Evolutionary conservation across 2,888 invertebrate genomes (phyloP), one percentile per base, ranked within the genome.

Genomic region (Rosalia funebris): DNA sequence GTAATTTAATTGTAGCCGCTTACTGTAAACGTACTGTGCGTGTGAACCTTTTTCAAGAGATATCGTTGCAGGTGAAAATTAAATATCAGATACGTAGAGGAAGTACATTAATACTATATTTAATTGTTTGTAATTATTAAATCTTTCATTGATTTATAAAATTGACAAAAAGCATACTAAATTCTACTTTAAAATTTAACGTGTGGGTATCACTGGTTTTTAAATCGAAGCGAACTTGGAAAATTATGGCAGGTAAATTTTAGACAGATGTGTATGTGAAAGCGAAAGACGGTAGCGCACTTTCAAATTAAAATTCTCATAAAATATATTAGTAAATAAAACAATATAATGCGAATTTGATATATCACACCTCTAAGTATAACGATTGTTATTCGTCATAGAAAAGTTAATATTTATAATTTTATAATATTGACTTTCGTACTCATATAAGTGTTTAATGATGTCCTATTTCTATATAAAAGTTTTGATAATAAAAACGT

Each of bases 271-370:
- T 57, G 60, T 45, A 52, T 60, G 53, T 63, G 63, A 55, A 60
- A 45, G 47, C 59, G 12, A 52, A 15, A 14, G 25, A 14, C 70
- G 65, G 70, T 69, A 70, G 68, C 70, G 64, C 68, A 72, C 69
- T 70, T 70, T 71, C 64, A 62, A 66, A 68, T 71, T 67, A 70
- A 70, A 69, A 62, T 56, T 19, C 47, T 42, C 46, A 45, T 57
- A n/a, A n/a, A n/a, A n/a, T n/a, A n/a, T n/a, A n/a, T n/a, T n/a
- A n/a, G n/a, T n/a, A n/a, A n/a, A n/a, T n/a, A n/a, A n/a, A n/a
- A n/a, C n/a, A n/a, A n/a, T 46, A 60, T 25, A 7, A 7, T 25
- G 25, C 25, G 4, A 25, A 7, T 25, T 25, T 25, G n/a, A n/a
- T n/a, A 25, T 25, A 25, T 25, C 25, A 25, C 4, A 7, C 25